Conservation (phyloP, 2,797 vertebrate genomes). For the Myotis pilosus region DNA sequence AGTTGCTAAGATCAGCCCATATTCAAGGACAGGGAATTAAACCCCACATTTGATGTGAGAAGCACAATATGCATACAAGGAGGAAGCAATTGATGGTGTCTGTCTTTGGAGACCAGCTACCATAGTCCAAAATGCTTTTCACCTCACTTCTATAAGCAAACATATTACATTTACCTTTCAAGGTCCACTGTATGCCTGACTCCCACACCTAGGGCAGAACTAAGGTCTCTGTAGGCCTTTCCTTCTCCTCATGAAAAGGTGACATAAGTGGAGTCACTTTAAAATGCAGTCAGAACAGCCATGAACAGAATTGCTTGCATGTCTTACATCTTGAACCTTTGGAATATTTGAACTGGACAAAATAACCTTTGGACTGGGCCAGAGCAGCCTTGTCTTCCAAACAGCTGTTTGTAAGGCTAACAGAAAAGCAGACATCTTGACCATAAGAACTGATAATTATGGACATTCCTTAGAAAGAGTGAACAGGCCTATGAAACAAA, state of each 20-base stretch:
- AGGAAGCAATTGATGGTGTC: not conserved
- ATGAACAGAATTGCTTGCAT: not conserved
- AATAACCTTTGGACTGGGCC: not conserved
- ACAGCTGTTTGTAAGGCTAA: not conserved
- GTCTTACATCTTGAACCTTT: not conserved
- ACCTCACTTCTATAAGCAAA: not conserved
- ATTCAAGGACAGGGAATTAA: not conserved
- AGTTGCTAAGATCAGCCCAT: not conserved
- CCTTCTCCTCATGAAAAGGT: not conserved
- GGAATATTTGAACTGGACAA: not conserved
- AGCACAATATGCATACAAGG: not conserved
- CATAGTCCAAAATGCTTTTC: not conserved
- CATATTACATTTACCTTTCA: not conserved
- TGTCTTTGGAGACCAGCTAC: not conserved
- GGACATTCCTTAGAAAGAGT: not conserved
- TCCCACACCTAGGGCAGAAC: not conserved
- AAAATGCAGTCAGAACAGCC: not conserved
- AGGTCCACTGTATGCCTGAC: not conserved
- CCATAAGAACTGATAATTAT: not conserved
- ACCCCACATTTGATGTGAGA: not conserved
- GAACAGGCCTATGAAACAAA: not conserved
- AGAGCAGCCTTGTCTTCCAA: not conserved
- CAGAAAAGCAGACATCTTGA: not conserved
- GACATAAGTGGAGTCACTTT: not conserved
- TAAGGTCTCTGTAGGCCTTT: not conserved